Base-by-base conservation (phyloP, 2,113 vertebrate genomes). In the Pygathrix nemaeus region DNA sequence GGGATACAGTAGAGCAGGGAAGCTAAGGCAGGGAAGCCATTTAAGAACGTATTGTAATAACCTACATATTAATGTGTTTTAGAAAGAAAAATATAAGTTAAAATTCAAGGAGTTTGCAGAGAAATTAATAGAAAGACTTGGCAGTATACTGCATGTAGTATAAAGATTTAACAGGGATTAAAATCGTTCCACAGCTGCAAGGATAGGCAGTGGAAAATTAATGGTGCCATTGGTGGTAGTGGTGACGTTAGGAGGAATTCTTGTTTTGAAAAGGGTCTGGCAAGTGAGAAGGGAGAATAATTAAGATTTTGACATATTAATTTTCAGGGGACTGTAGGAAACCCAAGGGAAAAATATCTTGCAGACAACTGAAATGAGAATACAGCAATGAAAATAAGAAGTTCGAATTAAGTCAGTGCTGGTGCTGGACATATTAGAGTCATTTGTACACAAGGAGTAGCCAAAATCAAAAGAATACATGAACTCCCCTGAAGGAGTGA, bases 221-320 rank as follows among this genome's bases (percentile, higher is more conserved):
- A 50, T 92, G 68, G 25, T 95, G 25, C 17, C 57, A 61, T 23
- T 88, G 32, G 18, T 84, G 23, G 18, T n/a, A 87, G 48, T 64
- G 55, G 21, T 78, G 85, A 81, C 2, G 52, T 84, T 38, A 72
- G 50, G 70, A 88, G 27, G 38, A 82, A 75, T 95, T 91, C n/a
- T 92, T 95, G 3, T 96, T 75, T 93, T 96, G 52, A 94, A 97
- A 94, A 91, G 27, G 27, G 23, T 88, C 43, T 64, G 6, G 43
- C 75, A n/a, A 88, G 43, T 70, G 8, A 94, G 12, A 92, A 92
- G 30, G 40, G 23, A 92, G 59, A 96, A 72, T 95, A 68, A 95
- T 94, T 94, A 95, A 93, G 45, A 72, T 88, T 92, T 95, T 94
- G 81, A 88, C 30, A 81, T 90, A 81, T 97, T 95, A 90, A 78